Percentiles rank a stretch among this genome's conserved stretches.
phyloP scores from a whole-genome alignment of 1,140 invertebrate species.

The Leptinotarsa defecta region DNA sequence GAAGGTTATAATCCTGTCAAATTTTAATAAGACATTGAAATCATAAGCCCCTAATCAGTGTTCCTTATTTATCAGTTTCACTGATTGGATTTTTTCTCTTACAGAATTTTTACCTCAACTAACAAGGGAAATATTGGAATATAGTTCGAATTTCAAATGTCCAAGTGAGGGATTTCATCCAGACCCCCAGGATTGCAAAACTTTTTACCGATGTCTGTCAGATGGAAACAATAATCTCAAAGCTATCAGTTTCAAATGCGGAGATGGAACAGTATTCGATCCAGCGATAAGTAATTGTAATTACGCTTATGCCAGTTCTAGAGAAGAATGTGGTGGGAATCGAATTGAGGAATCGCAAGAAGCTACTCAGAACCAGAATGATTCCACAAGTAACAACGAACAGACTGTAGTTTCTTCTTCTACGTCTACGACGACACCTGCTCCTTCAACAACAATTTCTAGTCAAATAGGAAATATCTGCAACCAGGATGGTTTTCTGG shows the following conservation, averaged over 20 bases:
- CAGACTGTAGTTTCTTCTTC: neutral
- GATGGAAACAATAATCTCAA: slow-evolving; percentile 39
- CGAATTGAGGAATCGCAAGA: slow-evolving; percentile 14
- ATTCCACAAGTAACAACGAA: neutral
- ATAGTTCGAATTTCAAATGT: slow-evolving; percentile 31
- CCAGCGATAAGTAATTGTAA: slow-evolving; percentile 68
- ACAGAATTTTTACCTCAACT: slow-evolving; percentile 16
- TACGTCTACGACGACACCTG: slow-evolving; percentile 16
- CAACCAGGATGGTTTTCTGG: slow-evolving; percentile 62
- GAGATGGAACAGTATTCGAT: slow-evolving; percentile 73
- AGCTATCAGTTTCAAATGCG: slow-evolving; percentile 69
- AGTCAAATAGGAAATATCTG: slow-evolving; percentile 53
- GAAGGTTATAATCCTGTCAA: no score
- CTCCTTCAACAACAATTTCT: slow-evolving; percentile 16
- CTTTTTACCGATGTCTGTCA: slow-evolving; percentile 48
- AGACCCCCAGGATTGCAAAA: slow-evolving; percentile 46
- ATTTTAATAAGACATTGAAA: no score
- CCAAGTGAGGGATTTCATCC: slow-evolving; percentile 48
- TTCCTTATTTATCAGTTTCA: neutral
- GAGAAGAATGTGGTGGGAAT: slow-evolving; percentile 56
- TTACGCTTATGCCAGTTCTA: slow-evolving; percentile 63
- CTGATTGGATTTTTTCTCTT: neutral
- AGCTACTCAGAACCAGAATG: neutral
- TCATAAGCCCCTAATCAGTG: no score
- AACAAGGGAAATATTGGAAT: slow-evolving; percentile 29